phyloP scores from a whole-genome alignment of 2,888 invertebrate genomes.

The Anoncus sp. region DNA sequence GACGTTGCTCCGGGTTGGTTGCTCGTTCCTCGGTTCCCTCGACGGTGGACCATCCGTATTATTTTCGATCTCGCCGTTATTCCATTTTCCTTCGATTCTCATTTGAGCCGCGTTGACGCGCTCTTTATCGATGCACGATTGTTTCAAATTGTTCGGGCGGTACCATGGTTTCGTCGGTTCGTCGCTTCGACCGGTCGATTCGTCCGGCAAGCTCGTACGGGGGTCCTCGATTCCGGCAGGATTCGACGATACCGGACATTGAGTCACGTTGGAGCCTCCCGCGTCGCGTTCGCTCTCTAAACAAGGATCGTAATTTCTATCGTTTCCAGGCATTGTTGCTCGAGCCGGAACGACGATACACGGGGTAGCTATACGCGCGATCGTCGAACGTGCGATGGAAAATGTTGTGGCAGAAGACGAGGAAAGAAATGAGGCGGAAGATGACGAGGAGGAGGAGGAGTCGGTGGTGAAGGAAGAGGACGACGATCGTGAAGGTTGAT shows the following conservation, averaged over 20 bases:
- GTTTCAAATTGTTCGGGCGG: too few species aligned
- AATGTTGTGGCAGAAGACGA: conserved; percentile 16
- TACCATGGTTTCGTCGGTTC: too few species aligned
- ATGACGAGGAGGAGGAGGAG: conserved; percentile 28
- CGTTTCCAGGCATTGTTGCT: conserved; percentile 47
- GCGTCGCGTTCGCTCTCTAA: too few species aligned
- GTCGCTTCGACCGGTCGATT: too few species aligned
- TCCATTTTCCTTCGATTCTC: neutral
- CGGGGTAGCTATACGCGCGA: too few species aligned
- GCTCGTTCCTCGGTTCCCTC: too few species aligned
- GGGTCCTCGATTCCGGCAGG: too few species aligned
- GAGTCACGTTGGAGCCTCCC: too few species aligned
- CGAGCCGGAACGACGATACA: neutral
- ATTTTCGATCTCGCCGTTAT: neutral
- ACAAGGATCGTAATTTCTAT: conserved; percentile 64
- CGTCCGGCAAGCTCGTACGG: too few species aligned
- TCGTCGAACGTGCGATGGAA: conserved; percentile 30
- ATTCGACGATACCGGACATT: neutral
- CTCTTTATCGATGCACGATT: neutral
- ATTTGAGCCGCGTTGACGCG: neutral
- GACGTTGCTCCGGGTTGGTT: too few species aligned
- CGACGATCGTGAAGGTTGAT: conserved; percentile 7
- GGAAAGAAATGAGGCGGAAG: conserved; percentile 7
- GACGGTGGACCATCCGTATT: neutral
- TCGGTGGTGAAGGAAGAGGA: conserved; percentile 11